phyloP scores from a whole-genome alignment of 35 echinoderm and acorn worm species.

The Anneissia japonica region DNA sequence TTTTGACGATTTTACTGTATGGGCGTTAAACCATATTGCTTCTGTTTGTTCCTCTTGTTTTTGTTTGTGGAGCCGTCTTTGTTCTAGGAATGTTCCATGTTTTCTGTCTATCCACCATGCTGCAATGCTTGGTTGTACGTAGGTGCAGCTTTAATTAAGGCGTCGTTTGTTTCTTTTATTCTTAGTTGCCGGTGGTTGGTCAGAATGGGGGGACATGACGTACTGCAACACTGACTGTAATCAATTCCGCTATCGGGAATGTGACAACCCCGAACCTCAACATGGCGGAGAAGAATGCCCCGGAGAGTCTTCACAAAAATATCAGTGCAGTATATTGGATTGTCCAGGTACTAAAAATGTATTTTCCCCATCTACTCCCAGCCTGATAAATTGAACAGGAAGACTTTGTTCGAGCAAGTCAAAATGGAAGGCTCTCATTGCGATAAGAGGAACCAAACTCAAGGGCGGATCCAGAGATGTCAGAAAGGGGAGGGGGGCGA shows the following conservation, averaged over 20 bases:
- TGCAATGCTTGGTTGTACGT: too few species aligned
- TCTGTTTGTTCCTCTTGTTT: too few species aligned
- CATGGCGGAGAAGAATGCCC: conserved; percentile 51
- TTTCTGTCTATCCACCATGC: too few species aligned
- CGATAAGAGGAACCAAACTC: not conserved
- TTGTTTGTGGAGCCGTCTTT: too few species aligned
- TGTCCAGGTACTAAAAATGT: conserved; percentile 47
- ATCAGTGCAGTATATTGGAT: conserved; percentile 56
- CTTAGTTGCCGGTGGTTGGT: conserved; percentile 59
- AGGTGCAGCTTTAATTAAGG: too few species aligned
- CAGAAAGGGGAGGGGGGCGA: too few species aligned
- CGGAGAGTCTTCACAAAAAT: conserved; percentile 2
- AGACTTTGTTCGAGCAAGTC: not conserved
- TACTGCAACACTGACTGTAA: conserved; percentile 64
- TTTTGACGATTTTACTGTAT: too few species aligned
- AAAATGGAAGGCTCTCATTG: not conserved
- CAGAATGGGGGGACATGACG: conserved; percentile 39
- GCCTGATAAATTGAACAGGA: not conserved
- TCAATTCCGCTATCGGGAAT: conserved; percentile 59
- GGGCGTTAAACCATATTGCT: too few species aligned
- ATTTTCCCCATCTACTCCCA: not conserved
- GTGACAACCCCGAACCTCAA: conserved; percentile 52
- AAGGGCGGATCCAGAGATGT: too few species aligned
- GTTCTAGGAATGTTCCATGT: too few species aligned
- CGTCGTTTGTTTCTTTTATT: conserved; percentile 16